Evolutionary conservation across 1,140 invertebrate species (phyloP), one percentile per base, ranked within the genome.

Genomic region (Tetramorium alpestre): DNA sequence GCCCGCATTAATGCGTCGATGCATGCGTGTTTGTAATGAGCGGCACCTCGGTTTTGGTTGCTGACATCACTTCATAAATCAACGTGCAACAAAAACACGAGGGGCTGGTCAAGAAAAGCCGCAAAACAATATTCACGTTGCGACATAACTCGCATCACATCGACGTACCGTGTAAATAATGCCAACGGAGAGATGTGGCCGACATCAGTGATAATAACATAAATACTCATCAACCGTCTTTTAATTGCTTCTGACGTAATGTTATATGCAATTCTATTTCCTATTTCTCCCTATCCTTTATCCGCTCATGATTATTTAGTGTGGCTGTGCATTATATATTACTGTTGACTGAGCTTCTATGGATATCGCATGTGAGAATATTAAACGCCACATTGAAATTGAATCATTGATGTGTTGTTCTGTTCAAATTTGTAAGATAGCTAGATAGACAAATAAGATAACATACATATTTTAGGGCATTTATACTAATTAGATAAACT

Each of bases 1-100:
- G n/a, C 10, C 7, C 3, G 44, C 54, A 72, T 89, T 84, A 72
- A 25, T 72, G 58, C 58, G 81, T 89, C 72, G 18, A 87, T 89
- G 72, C 65, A 22, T 51, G 58, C 65, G 51, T 38, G 70, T 41
- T 47, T 41, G 70, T 77, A 76, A 56, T 69, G 54, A 87, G 77
- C 51, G 41, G 72, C 16, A 3, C 41, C 44, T 73, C 11, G 54
- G 38, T 84, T 73, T 75, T 60, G n/a, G 54, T 58, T 33, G 56
- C 49, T 85, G 89, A 80, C 78, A 69, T 89, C 85, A 75, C 88
- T 89, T 90, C 88, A 85, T 89, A 90, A 87, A 90, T 88, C 89
- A 90, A 80, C 82, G 33, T 41, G 62, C 60, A 56, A 33, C 69
- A 89, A 90, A 87, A 90, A 87, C 51, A 41, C 6, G 51, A 47